These are phyloP conservation scores for Mesorhabditis spiculigera DNA, from an alignment of 2,888 invertebrate species.

Conservation along the genomic window DNA sequence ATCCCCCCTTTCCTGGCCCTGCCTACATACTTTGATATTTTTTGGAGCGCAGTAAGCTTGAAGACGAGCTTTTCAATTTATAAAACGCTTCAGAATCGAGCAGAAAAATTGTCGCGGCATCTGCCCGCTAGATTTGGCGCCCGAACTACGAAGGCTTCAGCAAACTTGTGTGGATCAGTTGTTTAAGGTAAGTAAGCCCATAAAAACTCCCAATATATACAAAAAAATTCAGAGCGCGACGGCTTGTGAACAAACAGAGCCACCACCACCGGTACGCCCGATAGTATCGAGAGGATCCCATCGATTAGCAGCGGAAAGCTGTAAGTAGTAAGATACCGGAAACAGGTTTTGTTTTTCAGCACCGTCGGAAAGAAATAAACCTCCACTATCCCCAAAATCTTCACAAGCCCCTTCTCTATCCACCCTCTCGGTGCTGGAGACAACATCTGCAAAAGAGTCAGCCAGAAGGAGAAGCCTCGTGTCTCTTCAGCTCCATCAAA, in stretches of 20 bases:
- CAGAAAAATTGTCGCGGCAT: constrained; percentile 63
- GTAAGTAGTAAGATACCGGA: not conserved
- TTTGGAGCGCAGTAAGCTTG: constrained; percentile 52
- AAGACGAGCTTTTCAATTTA: not conserved
- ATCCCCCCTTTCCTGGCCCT: constrained; percentile 65
- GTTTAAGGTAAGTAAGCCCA: constrained; percentile 26
- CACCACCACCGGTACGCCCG: constrained; percentile 9
- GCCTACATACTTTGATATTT: constrained; percentile 54
- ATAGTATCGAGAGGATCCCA: constrained; percentile 3
- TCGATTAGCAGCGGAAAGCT: not conserved
- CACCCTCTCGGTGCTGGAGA: constrained; percentile 52
- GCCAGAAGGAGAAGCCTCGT: constrained; percentile 52
- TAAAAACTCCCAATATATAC: too few species aligned
- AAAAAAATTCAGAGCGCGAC: not conserved
- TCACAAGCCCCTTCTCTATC: constrained; percentile 55
- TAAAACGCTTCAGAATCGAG: constrained; percentile 39
- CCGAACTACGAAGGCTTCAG: constrained; percentile 64
- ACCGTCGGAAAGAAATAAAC: constrained; percentile 25
- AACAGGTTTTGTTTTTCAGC: not conserved
- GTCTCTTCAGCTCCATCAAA: constrained; percentile 51
- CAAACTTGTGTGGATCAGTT: constrained; percentile 59
- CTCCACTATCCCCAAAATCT: constrained; percentile 56
- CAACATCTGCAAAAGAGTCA: constrained; percentile 39
- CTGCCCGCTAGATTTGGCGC: constrained; percentile 65
- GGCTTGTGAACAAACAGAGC: not conserved